phyloP scores from a whole-genome alignment of 2,888 invertebrate genomes.

The Thyatira batis region DNA sequence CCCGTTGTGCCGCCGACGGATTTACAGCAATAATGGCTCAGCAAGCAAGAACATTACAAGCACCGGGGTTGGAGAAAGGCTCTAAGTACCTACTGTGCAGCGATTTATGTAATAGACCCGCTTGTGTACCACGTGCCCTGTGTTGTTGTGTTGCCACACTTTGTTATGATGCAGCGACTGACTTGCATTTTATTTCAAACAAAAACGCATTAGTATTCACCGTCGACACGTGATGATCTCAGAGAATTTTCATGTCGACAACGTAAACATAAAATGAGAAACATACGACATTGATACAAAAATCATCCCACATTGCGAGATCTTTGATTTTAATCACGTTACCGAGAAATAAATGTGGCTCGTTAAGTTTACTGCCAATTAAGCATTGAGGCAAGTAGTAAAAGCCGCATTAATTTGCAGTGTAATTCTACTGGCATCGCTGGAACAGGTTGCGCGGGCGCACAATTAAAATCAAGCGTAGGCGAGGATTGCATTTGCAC shows the following conservation, averaged over 20 bases:
- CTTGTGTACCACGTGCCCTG: slow-evolving; percentile 40
- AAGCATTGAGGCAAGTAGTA: slow-evolving; percentile 19
- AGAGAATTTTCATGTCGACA: slow-evolving; percentile 30
- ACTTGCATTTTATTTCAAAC: slow-evolving; percentile 31
- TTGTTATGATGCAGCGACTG: slow-evolving; percentile 24
- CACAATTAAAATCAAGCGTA: slow-evolving; percentile 47
- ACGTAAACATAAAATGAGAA: slow-evolving; percentile 21
- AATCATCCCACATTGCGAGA: neutral
- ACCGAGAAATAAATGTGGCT: slow-evolving; percentile 16
- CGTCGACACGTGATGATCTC: slow-evolving; percentile 36
- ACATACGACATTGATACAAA: slow-evolving; percentile 12
- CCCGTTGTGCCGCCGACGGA: slow-evolving; percentile 44
- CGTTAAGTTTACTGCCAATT: slow-evolving; percentile 24
- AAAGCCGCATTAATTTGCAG: slow-evolving; percentile 49
- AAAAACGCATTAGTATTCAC: slow-evolving; percentile 36
- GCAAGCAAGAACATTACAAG: slow-evolving; percentile 59
- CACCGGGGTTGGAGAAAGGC: slow-evolving; percentile 65
- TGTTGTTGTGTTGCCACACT: slow-evolving; percentile 32
- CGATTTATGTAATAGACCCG: slow-evolving; percentile 57
- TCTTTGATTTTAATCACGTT: slow-evolving; percentile 20
- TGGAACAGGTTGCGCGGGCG: slow-evolving; percentile 41
- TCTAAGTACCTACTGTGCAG: slow-evolving; percentile 43
- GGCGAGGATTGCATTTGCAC: slow-evolving; percentile 39
- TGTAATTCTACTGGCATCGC: slow-evolving; percentile 25
- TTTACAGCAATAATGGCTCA: slow-evolving; percentile 54